Base-by-base conservation (phyloP, 1,140 invertebrate genomes). In the Pseudoatta argentina region DNA sequence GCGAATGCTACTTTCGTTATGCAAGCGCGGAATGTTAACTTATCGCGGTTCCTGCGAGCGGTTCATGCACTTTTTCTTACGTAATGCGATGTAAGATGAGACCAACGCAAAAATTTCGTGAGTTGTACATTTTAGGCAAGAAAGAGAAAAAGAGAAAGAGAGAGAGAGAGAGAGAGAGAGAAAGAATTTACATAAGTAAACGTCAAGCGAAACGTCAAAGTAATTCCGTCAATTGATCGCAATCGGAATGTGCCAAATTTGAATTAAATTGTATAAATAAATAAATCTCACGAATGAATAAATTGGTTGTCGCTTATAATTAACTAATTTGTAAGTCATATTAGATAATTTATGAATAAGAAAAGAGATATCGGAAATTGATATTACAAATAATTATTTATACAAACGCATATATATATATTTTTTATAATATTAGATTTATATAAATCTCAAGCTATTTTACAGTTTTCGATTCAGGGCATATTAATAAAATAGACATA, bases 11-110 rank as follows among this genome's bases (percentile, higher is more conserved):
- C 87, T 83, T 91, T 93, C 85, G 83, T 93, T 92, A 91, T 93
- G 89, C 90, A 92, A 92, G 83, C 86, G 39, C n/a, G 75, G 85
- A 91, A 89, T 85, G 86, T 87, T 87, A 91, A 91, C 86, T 79
- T 82, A 87, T 75, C 75, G 79, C 66, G 61, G 77, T 89, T 78
- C 85, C 78, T 83, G 71, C 51, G 59, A 57, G 21, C 61, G 63
- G 61, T 82, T 82, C 71, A 72, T 77, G 59, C n/a, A 69, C 63
- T 66, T 82, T 63, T 63, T 63, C 88, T 90, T 90, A 69, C 66
- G 79, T 86, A 87, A 90, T 51, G 27, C 21, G 48, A 71, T 8
- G 69, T 44, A 39, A 66, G 71, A 89, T 86, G 21, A 51, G 48
- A 57, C 27, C 75, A 39, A 18, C 18, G 67, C 24, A 27, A 75